Conservation (phyloP, 2,888 invertebrate species). For the Automeris io region DNA sequence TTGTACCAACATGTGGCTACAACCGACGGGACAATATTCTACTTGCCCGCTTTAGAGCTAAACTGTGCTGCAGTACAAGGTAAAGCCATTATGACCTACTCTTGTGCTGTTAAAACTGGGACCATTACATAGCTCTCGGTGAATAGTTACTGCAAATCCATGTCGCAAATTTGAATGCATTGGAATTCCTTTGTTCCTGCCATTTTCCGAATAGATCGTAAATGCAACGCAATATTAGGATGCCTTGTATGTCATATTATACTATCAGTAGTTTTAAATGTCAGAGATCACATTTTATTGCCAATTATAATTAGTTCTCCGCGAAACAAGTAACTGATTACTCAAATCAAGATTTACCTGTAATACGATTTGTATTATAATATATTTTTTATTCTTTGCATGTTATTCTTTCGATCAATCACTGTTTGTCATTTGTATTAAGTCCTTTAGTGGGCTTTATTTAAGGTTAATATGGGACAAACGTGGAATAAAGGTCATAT, state of each 20-base stretch:
- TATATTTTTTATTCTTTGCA: too few relatives aligned
- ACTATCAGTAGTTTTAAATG: not conserved
- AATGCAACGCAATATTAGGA: not conserved
- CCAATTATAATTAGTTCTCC: not conserved
- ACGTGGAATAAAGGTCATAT: too few relatives aligned
- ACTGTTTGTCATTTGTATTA: too few relatives aligned
- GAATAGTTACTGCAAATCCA: slow-evolving; percentile 34
- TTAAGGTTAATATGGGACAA: too few relatives aligned
- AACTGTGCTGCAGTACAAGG: slow-evolving; percentile 58
- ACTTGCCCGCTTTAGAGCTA: slow-evolving; percentile 37
- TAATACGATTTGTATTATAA: too few relatives aligned
- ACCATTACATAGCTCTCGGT: slow-evolving; percentile 43
- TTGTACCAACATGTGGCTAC: slow-evolving; percentile 47
- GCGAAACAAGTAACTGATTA: slow-evolving; percentile 1
- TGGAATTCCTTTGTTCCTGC: slow-evolving; percentile 11
- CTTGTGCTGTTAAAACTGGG: slow-evolving; percentile 59
- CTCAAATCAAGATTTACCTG: not conserved
- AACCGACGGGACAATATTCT: slow-evolving; percentile 32
- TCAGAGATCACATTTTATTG: not conserved
- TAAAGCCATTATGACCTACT: slow-evolving; percentile 64
- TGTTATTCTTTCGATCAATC: too few relatives aligned
- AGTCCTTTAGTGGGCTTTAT: too few relatives aligned
- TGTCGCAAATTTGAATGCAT: slow-evolving; percentile 28
- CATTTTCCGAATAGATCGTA: slow-evolving; percentile 1
- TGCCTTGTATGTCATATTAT: not conserved